Evolutionary conservation across 2,888 invertebrate species (phyloP), one percentile per base, ranked within the genome.

Genomic region (Criorhina ranunculi): DNA sequence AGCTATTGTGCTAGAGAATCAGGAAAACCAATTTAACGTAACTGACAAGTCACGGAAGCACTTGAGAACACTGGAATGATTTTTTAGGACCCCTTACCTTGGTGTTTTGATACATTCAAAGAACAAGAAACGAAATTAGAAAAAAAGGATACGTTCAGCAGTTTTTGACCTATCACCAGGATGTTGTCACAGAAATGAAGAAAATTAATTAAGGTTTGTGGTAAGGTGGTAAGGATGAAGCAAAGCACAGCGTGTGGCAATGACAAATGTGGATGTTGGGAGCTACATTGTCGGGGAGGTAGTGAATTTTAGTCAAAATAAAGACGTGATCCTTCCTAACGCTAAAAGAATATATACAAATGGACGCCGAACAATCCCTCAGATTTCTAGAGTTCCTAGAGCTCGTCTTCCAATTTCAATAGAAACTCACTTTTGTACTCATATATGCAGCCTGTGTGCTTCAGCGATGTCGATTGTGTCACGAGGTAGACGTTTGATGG

Each of bases 41-140:
- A 85, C 85, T 80, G 85, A 85, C 85, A 85, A 75, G 80, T 85
- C 85, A 85, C 85, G 85, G 75, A 85, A 85, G 37, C 69, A 29
- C 29, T 70, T 72, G 55, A 70, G 44, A 70, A 46, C 37, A 12
- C 35, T 55, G 3, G 11, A 15, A 66, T 17, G 12, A 35, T n/a
- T 33, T 24, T 60, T 53, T n/a, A 46, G 46, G 35, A 53, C 31
- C 15, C 31, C 15, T 5, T 42, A 19, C 17, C 35, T 42, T 42
- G 8, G 15, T 15, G 51, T 51, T 42, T 33, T n/a, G 19, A 44
- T 37, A 40, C 4, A 49, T 31, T 60, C 31, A 35, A 53, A 33
- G 57, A 15, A 44, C 46, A 24, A 49, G 59, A 59, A 19, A 42
- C 35, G 44, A 44, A 49, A 29, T 59, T 24, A 12, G 11, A 24